Conservation (phyloP, 2,797 vertebrate species). For the Neostethus bicornis region DNA sequence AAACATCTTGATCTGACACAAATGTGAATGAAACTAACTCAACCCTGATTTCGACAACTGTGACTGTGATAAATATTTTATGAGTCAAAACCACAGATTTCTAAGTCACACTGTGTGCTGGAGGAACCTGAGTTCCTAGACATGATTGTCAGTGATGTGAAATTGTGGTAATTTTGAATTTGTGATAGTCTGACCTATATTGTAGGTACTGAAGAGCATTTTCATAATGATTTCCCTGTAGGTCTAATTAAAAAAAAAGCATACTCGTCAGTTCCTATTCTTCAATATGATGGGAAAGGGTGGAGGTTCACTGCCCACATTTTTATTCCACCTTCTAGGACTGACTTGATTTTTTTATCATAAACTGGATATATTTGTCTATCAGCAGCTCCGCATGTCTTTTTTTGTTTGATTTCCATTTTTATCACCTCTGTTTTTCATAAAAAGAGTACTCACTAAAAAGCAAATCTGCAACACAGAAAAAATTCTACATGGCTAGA, state of each 20-base stretch:
- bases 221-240: conserved; percentile 66
- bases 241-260: conserved; percentile 66
- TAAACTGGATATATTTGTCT: conserved; percentile 35
- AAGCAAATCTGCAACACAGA: too few relatives aligned
- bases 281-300: too few relatives aligned
- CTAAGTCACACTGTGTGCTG: conserved; percentile 20
- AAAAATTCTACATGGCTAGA: too few relatives aligned
- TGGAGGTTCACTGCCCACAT: conserved; percentile 48
- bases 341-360: conserved; percentile 38
- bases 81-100: conserved; percentile 19
- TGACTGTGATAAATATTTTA: conserved; percentile 27
- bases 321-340: conserved; percentile 29
- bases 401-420: conserved; percentile 5
- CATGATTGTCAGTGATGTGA: conserved; percentile 58
- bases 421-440: too few relatives aligned
- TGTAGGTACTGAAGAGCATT: conserved; percentile 51
- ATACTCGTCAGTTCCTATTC: conserved; percentile 39
- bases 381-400: conserved; percentile 8
- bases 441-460: background rate
- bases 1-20: background rate
- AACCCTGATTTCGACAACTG: conserved; percentile 4
- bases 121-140: conserved; percentile 13
- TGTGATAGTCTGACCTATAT: conserved; percentile 51
- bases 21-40: conserved; percentile 13
- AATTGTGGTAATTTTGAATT: conserved; percentile 48